These are phyloP conservation scores for Leptatherina wallacei DNA, from an alignment of 2,797 vertebrate species.

Conservation along the genomic window DNA sequence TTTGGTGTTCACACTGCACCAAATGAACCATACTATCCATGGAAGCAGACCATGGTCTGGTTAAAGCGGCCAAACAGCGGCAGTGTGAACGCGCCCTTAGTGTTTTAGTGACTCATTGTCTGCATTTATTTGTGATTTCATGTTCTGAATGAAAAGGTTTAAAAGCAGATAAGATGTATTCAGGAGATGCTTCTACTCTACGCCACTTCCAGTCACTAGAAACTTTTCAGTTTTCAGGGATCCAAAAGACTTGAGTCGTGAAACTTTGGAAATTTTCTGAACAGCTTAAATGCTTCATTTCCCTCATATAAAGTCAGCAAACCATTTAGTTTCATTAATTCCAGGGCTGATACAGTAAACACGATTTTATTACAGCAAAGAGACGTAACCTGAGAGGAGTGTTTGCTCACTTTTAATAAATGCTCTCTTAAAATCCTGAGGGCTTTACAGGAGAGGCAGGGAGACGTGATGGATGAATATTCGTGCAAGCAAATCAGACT, in stretches of 20 bases:
- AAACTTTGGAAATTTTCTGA: conserved; percentile 46
- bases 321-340: conserved; percentile 72
- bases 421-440: conserved; percentile 58
- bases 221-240: not conserved
- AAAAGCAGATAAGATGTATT: too few relatives aligned
- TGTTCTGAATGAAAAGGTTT: too few relatives aligned
- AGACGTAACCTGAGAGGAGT: conserved; percentile 57
- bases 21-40: too few relatives aligned
- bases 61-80: too few relatives aligned
- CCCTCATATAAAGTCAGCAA: conserved; percentile 26
- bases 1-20: too few relatives aligned
- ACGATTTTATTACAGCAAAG: conserved; percentile 66
- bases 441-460: conserved; percentile 49
- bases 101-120: too few relatives aligned
- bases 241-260: conserved; percentile 12
- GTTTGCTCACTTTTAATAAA: conserved; percentile 76
- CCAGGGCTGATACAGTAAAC: conserved; percentile 64
- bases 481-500: conserved; percentile 45
- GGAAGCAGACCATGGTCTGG: too few relatives aligned
- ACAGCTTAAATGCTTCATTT: conserved; percentile 40
- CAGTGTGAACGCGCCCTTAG: too few relatives aligned
- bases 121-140: too few relatives aligned
- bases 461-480: conserved; percentile 56
- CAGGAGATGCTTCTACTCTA: not conserved
- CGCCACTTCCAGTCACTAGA: not conserved